Evolutionary conservation across 2,113 vertebrate genomes (phyloP).

Genomic region (Meriones unguiculatus): DNA sequence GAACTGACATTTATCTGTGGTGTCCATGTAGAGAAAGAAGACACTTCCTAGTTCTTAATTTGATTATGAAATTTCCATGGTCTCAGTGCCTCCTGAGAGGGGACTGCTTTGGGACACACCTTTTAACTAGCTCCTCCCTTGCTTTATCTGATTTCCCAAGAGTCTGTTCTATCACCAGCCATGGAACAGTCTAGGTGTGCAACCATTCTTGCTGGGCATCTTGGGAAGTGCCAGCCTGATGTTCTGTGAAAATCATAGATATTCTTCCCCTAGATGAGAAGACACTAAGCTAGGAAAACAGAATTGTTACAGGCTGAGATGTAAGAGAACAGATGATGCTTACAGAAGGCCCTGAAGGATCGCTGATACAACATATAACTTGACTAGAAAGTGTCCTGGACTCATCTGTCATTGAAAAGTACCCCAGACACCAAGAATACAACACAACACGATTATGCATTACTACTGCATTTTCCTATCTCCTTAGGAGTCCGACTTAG

Average conservation of each 20-base stretch:
- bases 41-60: neutral
- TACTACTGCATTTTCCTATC: neutral
- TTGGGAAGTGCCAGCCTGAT: too few species aligned
- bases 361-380: neutral
- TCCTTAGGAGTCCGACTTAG: neutral
- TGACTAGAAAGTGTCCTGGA: neutral
- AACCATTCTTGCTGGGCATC: neutral
- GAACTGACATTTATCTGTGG: neutral
- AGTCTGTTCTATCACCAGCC: neutral
- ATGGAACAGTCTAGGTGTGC: neutral
- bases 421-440: neutral
- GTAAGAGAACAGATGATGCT: neutral
- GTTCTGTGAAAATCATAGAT: neutral
- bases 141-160: neutral
- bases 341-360: neutral
- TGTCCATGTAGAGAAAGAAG: neutral
- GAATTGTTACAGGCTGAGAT: neutral
- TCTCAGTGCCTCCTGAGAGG: neutral
- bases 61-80: slow-evolving; percentile 28
- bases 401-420: neutral
- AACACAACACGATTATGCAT: neutral
- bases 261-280: neutral
- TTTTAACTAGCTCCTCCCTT: neutral
- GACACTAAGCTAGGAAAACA: too few species aligned
- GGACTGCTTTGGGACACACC: neutral